These are phyloP conservation scores for Spodoptera littoralis DNA, from an alignment of 2,888 invertebrate genomes.

Conservation along the genomic window DNA sequence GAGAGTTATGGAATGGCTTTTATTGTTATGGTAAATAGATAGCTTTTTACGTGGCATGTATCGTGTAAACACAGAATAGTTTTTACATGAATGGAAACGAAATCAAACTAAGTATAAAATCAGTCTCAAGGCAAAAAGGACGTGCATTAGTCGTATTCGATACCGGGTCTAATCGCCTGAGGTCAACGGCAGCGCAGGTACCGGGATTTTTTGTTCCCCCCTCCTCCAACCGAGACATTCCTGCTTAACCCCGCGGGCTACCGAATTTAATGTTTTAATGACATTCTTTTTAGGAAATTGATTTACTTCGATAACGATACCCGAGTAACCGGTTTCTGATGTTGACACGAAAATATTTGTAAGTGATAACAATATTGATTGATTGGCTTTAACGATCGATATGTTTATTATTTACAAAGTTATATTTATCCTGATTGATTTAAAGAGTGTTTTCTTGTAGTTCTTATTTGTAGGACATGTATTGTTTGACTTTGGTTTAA, in stretches of 20 bases:
- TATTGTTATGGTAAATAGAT: slow-evolving; percentile 9
- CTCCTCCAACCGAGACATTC: slow-evolving; percentile 63
- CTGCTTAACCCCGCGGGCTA: slow-evolving; percentile 69
- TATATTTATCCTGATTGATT: no score
- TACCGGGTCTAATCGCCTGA: slow-evolving; percentile 77
- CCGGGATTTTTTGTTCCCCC: slow-evolving; percentile 77
- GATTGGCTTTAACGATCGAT: slow-evolving; percentile 27
- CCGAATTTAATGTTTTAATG: slow-evolving; percentile 81
- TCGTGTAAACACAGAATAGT: not conserved
- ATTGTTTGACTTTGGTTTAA: no score
- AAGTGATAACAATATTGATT: slow-evolving; percentile 35
- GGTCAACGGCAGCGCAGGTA: slow-evolving; percentile 87
- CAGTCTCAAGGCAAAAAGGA: slow-evolving; percentile 21
- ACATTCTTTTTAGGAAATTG: slow-evolving; percentile 63
- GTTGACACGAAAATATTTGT: slow-evolving; percentile 15
- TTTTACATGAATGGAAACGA: slow-evolving; percentile 2
- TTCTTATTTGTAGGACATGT: no score
- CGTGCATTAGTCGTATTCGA: slow-evolving; percentile 65
- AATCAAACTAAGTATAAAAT: slow-evolving; percentile 7
- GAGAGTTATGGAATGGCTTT: slow-evolving; percentile 2
- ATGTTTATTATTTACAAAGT: not conserved
- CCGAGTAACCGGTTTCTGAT: slow-evolving; percentile 25
- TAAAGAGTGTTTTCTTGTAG: no score
- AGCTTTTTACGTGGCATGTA: not conserved
- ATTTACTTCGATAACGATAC: slow-evolving; percentile 43